Conservation (phyloP, 64 coral and sea anemone genomes). For the Porites lutea region DNA sequence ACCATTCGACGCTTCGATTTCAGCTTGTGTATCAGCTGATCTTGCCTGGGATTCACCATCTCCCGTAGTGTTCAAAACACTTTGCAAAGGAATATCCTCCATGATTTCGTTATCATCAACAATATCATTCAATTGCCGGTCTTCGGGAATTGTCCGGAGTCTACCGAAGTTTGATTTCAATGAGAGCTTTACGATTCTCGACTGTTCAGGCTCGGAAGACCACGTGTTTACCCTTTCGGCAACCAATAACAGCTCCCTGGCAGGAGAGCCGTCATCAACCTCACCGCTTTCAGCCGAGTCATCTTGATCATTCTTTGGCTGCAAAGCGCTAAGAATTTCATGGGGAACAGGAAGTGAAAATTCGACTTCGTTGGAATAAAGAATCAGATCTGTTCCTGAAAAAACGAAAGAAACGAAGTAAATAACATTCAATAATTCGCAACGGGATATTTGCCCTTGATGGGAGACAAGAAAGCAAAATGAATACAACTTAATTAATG, state of each 20-base stretch:
- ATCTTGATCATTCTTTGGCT: background rate
- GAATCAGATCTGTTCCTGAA: constrained; percentile 46
- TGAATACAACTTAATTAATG: too few relatives aligned
- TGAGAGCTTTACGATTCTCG: constrained; percentile 3
- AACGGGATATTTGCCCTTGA: too few relatives aligned
- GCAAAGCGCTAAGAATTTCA: constrained; percentile 42
- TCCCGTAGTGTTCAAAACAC: background rate
- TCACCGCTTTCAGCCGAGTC: background rate
- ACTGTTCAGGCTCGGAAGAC: background rate
- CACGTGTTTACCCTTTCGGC: constrained; percentile 13
- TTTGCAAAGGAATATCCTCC: background rate
- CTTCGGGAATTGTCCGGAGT: constrained; percentile 57
- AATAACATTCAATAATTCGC: too few relatives aligned
- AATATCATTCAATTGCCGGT: constrained; percentile 33
- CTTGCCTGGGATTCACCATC: background rate
- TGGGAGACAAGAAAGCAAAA: too few relatives aligned
- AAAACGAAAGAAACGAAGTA: background rate
- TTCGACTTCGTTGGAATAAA: constrained; percentile 87
- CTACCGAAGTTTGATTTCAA: constrained; percentile 16
- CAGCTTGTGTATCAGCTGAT: background rate
- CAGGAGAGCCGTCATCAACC: constrained; percentile 8
- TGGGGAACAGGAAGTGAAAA: constrained; percentile 70
- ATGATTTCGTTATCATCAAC: background rate
- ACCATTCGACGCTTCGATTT: background rate
- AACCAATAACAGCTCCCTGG: constrained; percentile 70